Evolutionary conservation across 1,140 invertebrate genomes (phyloP).

Genomic region (Lepidotrigona ventralis): DNA sequence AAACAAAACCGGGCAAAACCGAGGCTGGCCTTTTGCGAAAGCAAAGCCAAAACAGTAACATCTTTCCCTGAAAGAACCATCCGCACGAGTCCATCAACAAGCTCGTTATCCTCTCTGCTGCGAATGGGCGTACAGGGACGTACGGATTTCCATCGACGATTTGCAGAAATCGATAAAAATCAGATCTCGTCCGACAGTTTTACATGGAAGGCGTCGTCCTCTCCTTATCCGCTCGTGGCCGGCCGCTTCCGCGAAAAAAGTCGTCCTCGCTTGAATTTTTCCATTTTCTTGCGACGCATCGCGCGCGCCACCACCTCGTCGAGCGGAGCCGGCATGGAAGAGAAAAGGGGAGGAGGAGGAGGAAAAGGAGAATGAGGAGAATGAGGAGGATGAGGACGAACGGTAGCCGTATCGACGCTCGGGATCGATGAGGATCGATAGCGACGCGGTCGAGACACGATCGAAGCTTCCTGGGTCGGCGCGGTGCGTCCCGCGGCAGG

Average conservation of each 20-base stretch:
- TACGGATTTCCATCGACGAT: not conserved
- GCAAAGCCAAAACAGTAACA: not conserved
- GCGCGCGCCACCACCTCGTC: not conserved
- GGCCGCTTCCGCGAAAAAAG: slow-evolving; percentile 43
- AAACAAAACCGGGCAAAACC: no score
- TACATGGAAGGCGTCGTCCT: not conserved
- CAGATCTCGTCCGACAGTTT: not conserved
- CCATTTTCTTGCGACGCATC: slow-evolving; percentile 34
- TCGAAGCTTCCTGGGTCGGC: slow-evolving; percentile 61
- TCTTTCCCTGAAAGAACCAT: no score
- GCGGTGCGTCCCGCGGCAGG: slow-evolving; percentile 68
- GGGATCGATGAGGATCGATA: slow-evolving; percentile 50
- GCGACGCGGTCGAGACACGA: slow-evolving; percentile 50
- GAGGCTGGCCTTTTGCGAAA: not conserved
- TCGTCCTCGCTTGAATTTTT: slow-evolving; percentile 42
- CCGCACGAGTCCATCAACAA: no score
- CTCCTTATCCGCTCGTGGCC: slow-evolving; percentile 24
- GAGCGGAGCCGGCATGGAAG: not conserved
- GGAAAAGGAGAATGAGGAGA: not conserved
- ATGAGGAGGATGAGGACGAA: not conserved
- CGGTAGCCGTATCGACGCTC: slow-evolving; percentile 47
- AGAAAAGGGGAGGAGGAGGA: no score
- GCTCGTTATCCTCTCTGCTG: not conserved
- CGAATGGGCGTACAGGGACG: not conserved
- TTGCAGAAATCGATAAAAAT: slow-evolving; percentile 28